A percentile compares a stretch with the other conserved stretches of the same genome.
Evolutionary conservation across 2,113 vertebrate genomes (phyloP).

Genomic region (Callorhinus ursinus): DNA sequence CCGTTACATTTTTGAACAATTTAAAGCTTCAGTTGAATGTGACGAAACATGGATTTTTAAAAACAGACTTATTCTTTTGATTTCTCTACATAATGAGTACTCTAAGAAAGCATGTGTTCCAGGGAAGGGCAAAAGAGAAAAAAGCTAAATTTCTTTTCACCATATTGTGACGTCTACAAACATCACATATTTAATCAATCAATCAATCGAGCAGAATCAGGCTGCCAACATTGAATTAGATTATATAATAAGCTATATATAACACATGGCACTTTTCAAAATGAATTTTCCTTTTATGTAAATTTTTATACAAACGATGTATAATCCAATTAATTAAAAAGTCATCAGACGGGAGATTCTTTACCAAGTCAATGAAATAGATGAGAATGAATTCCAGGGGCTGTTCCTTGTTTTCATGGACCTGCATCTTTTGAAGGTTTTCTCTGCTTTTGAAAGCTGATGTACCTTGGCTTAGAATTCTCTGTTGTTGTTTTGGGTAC

Average conservation of each 20-base stretch:
- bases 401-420: neutral
- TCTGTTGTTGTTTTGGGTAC: neutral
- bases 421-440: neutral
- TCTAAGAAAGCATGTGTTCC: neutral
- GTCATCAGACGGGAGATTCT: neutral
- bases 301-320: conserved; percentile 36
- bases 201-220: neutral
- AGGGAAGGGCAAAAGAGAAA: conserved; percentile 1
- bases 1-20: neutral
- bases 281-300: conserved; percentile 36
- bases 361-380: neutral
- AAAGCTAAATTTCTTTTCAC: conserved; percentile 19
- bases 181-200: conserved; percentile 21
- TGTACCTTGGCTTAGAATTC: neutral
- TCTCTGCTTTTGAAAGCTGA: conserved; percentile 32
- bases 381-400: neutral
- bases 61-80: conserved; percentile 17
- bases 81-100: neutral
- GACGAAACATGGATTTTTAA: neutral
- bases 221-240: neutral
- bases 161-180: conserved; percentile 48
- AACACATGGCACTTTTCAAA: conserved; percentile 11
- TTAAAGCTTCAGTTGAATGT: conserved; percentile 36
- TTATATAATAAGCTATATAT: conserved; percentile 13
- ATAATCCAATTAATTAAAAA: conserved; percentile 50